These are phyloP conservation scores for Etheostoma spectabile DNA, from an alignment of 2,113 vertebrate genomes.

Conservation along the genomic window DNA sequence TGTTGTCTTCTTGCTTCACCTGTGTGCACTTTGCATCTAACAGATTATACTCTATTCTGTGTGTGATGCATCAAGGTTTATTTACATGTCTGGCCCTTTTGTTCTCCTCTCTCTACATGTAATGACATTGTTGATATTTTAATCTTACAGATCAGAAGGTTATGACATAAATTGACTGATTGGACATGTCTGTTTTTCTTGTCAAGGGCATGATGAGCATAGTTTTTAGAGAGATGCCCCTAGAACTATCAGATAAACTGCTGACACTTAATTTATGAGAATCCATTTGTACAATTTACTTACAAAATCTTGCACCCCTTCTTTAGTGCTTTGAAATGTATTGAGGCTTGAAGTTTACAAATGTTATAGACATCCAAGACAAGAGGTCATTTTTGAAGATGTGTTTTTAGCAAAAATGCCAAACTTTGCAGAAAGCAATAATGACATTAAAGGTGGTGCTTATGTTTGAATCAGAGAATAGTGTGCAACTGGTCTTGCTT, in stretches of 20 bases:
- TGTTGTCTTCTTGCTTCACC: constrained; percentile 71
- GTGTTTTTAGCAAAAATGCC: background rate
- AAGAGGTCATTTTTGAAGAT: background rate
- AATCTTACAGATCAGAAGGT: constrained; percentile 42
- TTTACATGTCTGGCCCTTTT: constrained; percentile 59
- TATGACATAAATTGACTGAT: constrained; percentile 28
- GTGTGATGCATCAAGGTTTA: constrained; percentile 62
- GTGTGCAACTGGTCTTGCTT: background rate
- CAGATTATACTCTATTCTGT: constrained; percentile 60
- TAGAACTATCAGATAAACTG: constrained; percentile 21
- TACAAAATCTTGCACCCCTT: background rate
- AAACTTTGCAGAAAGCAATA: background rate
- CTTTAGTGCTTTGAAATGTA: constrained; percentile 14
- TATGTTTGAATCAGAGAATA: background rate
- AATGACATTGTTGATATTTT: constrained; percentile 46
- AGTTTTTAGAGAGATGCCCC: constrained; percentile 19
- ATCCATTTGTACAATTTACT: background rate
- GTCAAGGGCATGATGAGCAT: constrained; percentile 12
- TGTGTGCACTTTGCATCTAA: constrained; percentile 54
- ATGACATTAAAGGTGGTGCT: background rate
- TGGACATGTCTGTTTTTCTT: constrained; percentile 45
- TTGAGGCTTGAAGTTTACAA: background rate
- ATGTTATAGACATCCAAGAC: background rate
- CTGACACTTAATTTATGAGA: background rate
- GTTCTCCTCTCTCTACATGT: constrained; percentile 41